Base-by-base conservation (phyloP, 2,888 invertebrate genomes). In the Pherbina coryleti region DNA sequence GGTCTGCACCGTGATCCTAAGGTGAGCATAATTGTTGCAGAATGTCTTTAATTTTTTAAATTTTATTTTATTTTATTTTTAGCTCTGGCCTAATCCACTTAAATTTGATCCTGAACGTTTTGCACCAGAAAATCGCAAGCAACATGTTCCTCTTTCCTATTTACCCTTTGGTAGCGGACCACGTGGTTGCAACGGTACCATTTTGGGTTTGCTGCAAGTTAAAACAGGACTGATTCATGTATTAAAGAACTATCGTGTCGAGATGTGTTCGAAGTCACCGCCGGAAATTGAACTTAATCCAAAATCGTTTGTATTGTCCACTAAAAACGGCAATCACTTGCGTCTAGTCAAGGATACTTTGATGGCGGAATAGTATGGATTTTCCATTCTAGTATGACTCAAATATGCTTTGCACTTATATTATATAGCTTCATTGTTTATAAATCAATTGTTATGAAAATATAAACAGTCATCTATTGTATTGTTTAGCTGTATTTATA, bases 21-120 rank as follows among this genome's bases (percentile, higher is more conserved):
- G 83, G 89, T 88, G 75, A 31, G 80, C 17, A 1, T 28, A 5
- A 19, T 25, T 62, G 3, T 62, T 62, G 64, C 28, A 11, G 28
- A 1, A 64, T 31, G 9, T 22, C 1, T 3, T 3, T 3, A 69
- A 19, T 69, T 49, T 51, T 19, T 37, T n/a, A 0, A 0, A 19
- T 49, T 0, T n/a, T n/a, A 69, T 25, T 8, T 57, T 19, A n/a
- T 67, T 55, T 71, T 25, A 0, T 28, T 64, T 78, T 14, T 72
- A 88, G 87, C 84, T 83, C 73, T 88, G 88, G 83, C 86, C 86
- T 0, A 78, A 86, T 7, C 88, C 88, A 0, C 71, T 84, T 0
- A 80, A 80, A 66, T 88, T 88, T 49, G 85, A 88, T 80, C 88
- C 88, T 0, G 88, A 88, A 64, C 83, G 88, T 1, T 88, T 88